Percentiles rank a stretch among this genome's conserved stretches.
phyloP scores from a whole-genome alignment of 2,888 invertebrate species.

The Erynnis tages region DNA sequence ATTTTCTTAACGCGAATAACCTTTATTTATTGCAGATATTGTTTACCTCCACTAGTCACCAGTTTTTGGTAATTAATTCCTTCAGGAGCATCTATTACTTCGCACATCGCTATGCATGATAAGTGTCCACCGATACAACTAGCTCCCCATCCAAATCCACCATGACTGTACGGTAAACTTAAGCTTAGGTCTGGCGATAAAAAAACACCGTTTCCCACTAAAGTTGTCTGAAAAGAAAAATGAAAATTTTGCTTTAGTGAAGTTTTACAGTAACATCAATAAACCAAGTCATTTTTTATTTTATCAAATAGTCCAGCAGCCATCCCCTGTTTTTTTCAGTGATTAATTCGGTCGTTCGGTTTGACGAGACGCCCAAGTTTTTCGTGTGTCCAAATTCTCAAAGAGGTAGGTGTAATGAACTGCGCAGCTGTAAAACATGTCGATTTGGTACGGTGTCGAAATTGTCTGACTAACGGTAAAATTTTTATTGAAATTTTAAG shows the following conservation, averaged over 20 bases:
- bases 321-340: too few species aligned
- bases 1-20: background rate
- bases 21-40: background rate
- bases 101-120: constrained; percentile 90
- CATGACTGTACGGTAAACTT: constrained; percentile 87
- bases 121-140: constrained; percentile 88
- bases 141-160: constrained; percentile 88
- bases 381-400: too few species aligned
- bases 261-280: background rate
- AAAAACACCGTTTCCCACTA: constrained; percentile 88
- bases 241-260: background rate
- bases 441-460: too few species aligned
- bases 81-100: constrained; percentile 87
- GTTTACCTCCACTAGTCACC: constrained; percentile 59
- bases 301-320: constrained; percentile 21
- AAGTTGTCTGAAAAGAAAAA: constrained; percentile 70
- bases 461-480: too few species aligned
- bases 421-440: too few species aligned
- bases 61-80: constrained; percentile 80
- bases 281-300: too few species aligned
- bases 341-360: too few species aligned
- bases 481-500: too few species aligned
- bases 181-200: constrained; percentile 88
- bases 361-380: too few species aligned
- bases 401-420: too few species aligned